phyloP scores from a whole-genome alignment of 2,797 vertebrate genomes.

The Lates japonicus region DNA sequence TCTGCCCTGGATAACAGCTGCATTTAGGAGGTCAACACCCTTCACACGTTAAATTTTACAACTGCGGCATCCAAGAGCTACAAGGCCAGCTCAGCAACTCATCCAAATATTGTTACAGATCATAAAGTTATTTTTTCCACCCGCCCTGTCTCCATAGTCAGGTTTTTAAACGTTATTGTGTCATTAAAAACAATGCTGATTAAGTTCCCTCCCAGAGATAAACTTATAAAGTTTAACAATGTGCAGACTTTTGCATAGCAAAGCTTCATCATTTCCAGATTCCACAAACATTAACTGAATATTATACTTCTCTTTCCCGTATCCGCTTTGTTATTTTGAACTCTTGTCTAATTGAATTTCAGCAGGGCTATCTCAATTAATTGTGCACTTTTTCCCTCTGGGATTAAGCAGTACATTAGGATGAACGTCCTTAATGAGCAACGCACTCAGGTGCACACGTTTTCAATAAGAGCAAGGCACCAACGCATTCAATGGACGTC shows the following conservation, averaged over 20 bases:
- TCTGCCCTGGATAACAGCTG: constrained; percentile 56
- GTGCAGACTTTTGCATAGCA: neutral
- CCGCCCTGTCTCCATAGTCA: neutral
- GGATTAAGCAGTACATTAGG: constrained; percentile 44
- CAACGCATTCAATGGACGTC: constrained; percentile 19
- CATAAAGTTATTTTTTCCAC: constrained; percentile 14
- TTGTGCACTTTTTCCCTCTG: constrained; percentile 3
- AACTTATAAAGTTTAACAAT: constrained; percentile 6
- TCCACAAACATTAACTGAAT: constrained; percentile 11
- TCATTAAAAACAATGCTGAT: constrained; percentile 31
- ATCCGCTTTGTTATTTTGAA: constrained; percentile 39
- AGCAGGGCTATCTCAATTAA: constrained; percentile 44
- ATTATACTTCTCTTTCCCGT: constrained; percentile 7
- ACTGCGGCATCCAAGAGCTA: constrained; percentile 31
- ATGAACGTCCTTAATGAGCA: constrained; percentile 57
- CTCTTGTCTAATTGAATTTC: constrained; percentile 47
- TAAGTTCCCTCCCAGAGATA: neutral
- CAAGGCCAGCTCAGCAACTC: constrained; percentile 26
- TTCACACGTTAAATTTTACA: constrained; percentile 58
- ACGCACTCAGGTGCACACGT: constrained; percentile 46
- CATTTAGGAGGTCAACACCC: constrained; percentile 51
- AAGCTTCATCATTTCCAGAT: constrained; percentile 2
- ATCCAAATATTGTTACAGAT: constrained; percentile 57
- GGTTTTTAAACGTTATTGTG: constrained; percentile 15
- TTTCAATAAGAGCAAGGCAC: constrained; percentile 36